phyloP scores from a whole-genome alignment of 2,113 vertebrate species.

The Carassius auratus region DNA sequence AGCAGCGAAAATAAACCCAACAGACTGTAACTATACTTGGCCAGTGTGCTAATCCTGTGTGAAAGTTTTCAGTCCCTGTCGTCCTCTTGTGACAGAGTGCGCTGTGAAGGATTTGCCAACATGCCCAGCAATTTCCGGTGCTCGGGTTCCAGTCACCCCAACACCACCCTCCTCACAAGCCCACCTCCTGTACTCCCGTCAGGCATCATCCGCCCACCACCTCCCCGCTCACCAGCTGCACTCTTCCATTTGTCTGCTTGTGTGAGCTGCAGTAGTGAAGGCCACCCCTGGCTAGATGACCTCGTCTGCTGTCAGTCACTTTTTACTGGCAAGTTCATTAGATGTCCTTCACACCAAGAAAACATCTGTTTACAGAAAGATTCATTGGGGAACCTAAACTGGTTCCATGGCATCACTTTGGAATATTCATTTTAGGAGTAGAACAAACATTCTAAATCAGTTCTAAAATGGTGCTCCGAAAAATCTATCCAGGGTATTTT shows the following conservation, averaged over 20 bases:
- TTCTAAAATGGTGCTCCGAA: neutral
- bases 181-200: slow-evolving; percentile 12
- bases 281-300: slow-evolving; percentile 18
- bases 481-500: neutral
- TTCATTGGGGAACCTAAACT: no score
- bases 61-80: slow-evolving; percentile 84
- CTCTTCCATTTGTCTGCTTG: slow-evolving; percentile 20
- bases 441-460: neutral
- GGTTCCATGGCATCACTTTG: no score
- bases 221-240: slow-evolving; percentile 33
- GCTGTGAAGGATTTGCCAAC: slow-evolving; percentile 75
- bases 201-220: slow-evolving; percentile 1
- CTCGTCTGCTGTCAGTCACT: slow-evolving; percentile 15
- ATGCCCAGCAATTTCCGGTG: slow-evolving; percentile 56
- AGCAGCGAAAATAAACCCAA: slow-evolving; percentile 52
- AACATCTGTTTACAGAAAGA: no score
- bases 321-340: neutral
- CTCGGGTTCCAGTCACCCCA: slow-evolving; percentile 46
- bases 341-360: no score
- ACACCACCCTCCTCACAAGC: slow-evolving; percentile 29
- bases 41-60: slow-evolving; percentile 81
- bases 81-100: slow-evolving; percentile 78
- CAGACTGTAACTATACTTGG: slow-evolving; percentile 71
- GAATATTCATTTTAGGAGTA: no score
- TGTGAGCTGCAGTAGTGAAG: neutral